These are phyloP conservation scores for Mercenaria mercenaria DNA, from an alignment of 1,140 invertebrate species.

Conservation along the genomic window DNA sequence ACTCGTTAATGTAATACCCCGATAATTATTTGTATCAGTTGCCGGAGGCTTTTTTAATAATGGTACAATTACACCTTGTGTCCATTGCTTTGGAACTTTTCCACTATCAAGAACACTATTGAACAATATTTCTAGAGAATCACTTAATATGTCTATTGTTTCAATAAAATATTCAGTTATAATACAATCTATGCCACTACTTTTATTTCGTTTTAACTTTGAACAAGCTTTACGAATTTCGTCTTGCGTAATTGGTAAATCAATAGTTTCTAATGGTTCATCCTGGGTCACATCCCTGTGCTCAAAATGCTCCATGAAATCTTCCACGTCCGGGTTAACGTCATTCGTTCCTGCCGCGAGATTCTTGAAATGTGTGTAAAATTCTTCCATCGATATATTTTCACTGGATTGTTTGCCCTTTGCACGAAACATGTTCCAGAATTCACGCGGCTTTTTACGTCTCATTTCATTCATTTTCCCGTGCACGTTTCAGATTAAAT, in stretches of 20 bases:
- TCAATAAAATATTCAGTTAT: neutral
- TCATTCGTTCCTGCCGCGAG: neutral
- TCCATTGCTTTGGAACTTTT: neutral
- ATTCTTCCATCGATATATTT: neutral
- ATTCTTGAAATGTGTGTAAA: neutral
- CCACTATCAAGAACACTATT: neutral
- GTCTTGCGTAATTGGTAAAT: neutral
- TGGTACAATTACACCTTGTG: neutral
- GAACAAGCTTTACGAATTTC: neutral
- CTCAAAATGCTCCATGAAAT: neutral
- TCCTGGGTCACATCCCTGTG: neutral
- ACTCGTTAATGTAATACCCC: neutral
- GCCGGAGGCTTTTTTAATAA: neutral
- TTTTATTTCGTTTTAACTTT: neutral
- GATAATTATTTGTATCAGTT: neutral
- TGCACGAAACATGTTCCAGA: constrained; percentile 19
- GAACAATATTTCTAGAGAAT: neutral
- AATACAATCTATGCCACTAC: neutral
- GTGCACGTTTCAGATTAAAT: neutral
- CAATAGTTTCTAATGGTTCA: neutral
- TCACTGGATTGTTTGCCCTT: neutral
- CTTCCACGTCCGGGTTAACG: neutral
- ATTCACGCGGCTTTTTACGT: neutral
- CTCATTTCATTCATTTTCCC: constrained; percentile 19
- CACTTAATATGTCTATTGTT: neutral